Percentiles rank a stretch among this genome's conserved stretches.
Evolutionary conservation across 2,797 vertebrate genomes (phyloP).

Genomic region (Galagoides demidoff): DNA sequence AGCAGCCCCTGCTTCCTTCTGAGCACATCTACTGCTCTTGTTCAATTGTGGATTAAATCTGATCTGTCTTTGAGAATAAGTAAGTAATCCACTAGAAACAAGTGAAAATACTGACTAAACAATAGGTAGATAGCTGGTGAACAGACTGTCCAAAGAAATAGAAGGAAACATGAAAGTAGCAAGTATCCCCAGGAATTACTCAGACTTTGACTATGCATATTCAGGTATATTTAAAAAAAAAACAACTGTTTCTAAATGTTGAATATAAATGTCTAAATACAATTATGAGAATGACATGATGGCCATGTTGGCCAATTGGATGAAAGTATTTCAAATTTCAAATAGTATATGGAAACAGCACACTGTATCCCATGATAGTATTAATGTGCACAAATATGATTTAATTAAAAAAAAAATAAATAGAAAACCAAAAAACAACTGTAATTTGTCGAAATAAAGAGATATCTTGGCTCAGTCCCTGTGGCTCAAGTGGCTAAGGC

Average conservation of each 20-base stretch:
- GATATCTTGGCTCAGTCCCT: too few relatives aligned
- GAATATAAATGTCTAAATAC: too few relatives aligned
- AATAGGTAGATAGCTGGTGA: not conserved
- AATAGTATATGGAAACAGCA: too few relatives aligned
- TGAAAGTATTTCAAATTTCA: too few relatives aligned
- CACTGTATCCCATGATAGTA: too few relatives aligned
- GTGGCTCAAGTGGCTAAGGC: too few relatives aligned
- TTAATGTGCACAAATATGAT: too few relatives aligned
- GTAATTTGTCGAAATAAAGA: not conserved
- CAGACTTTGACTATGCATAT: not conserved
- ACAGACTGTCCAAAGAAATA: not conserved
- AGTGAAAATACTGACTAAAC: not conserved
- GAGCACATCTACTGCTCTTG: not conserved
- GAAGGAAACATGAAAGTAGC: not conserved
- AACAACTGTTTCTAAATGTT: too few relatives aligned
- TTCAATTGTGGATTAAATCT: not conserved
- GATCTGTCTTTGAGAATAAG: not conserved
- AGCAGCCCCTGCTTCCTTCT: not conserved
- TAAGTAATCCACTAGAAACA: not conserved
- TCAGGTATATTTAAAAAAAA: not conserved
- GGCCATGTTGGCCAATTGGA: too few relatives aligned
- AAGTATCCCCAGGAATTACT: not conserved
- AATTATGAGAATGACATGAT: too few relatives aligned
- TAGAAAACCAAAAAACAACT: too few relatives aligned
- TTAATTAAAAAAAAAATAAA: too few relatives aligned